Base-by-base conservation (phyloP, 2,797 vertebrate genomes). In the Bradypodion ventrale region DNA sequence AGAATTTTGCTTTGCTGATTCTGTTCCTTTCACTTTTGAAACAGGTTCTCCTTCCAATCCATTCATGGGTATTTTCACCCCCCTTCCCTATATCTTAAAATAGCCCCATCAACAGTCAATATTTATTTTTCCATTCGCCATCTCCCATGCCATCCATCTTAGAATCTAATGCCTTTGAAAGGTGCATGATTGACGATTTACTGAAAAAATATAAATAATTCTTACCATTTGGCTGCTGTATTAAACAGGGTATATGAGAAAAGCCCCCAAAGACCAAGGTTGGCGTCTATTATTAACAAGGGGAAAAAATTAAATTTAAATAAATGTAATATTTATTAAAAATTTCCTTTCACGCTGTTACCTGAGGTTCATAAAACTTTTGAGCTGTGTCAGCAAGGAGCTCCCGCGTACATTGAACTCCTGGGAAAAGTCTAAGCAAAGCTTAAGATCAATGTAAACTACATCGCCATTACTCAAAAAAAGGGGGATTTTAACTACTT, bases 281-380 rank as follows among this genome's bases (percentile, higher is more conserved):
- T 89, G 90, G 88, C 87, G 93, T 95, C 92, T 94, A 93, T 94
- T 95, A 92, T 93, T 93, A 93, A 89, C 90, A 94, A 95, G 91
- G 89, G 94, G 93, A 94, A 88, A 88, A 94, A 93, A 92, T 92
- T 91, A 94, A 93, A 90, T 92, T 78, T 93, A 95, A 95, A 94
- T 93, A 92, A 94, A 94, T 91, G 92, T 91, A 93, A 88, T 90
- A 93, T 94, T 94, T 94, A 92, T 93, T 94, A 94, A 94, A 94
- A 93, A 94, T 91, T 94, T 95, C 93, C 91, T 93, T 92, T 94
- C 92, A 92, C 89, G 79, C 88, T 89, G 86, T 89, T 94, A 92
- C 92, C 90, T 92, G 89, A 94, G 93, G 92, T 94, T 94, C 89
- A 90, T 91, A 94, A 94, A 92, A 86, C 89, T 93, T 93, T 92